Base-by-base conservation (phyloP, 2,888 invertebrate species). In the Aspidiotus destructor region DNA sequence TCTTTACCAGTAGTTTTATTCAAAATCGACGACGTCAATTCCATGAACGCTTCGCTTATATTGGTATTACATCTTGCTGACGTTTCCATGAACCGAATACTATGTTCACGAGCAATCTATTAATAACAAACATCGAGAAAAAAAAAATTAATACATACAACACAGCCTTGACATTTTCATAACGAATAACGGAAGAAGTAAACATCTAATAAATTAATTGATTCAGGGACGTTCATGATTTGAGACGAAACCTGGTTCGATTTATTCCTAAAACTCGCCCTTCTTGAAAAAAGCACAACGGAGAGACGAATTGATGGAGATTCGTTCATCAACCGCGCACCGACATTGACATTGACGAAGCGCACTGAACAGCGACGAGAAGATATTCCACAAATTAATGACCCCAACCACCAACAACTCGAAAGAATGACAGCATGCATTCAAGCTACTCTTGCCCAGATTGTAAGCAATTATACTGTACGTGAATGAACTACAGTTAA, bases 1-100 rank as follows among this genome's bases (percentile, higher is more conserved):
- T 91, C 90, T 71, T 86, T 85, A 15, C 87, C 86, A 70, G 90
- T 85, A 72, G 89, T 88, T 82, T 95, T 96, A 80, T 93, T 92
- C 75, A 95, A 82, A 79, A 97, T 93, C 75, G 94, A 92, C 82
- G 93, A 91, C 67, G 96, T 92, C 77, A 96, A 81, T 81, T 95
- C 92, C 76, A 89, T 88, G 82, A 97, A 97, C 70, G 96, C 95
- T 77, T 87, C 86, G 77, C 96, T 96, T 76, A 97, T 95, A 81
- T 97, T 97, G 76, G 94, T 90, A 80, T 95, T 93, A 69, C 92
- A 89, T 82, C 97, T 97, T 72, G 97, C 97, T 72, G 95, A 95
- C 70, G 97, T 97, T 83, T 97, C 97, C 89, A 96, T 90, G 82
- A 97, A 97, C 73, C 92, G 85, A 78, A 97, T 94, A 75, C 90